Percentiles rank a stretch among this genome's conserved stretches.
Conservation (phyloP, 2,888 invertebrate species). For the Melanostoma mellinum region DNA sequence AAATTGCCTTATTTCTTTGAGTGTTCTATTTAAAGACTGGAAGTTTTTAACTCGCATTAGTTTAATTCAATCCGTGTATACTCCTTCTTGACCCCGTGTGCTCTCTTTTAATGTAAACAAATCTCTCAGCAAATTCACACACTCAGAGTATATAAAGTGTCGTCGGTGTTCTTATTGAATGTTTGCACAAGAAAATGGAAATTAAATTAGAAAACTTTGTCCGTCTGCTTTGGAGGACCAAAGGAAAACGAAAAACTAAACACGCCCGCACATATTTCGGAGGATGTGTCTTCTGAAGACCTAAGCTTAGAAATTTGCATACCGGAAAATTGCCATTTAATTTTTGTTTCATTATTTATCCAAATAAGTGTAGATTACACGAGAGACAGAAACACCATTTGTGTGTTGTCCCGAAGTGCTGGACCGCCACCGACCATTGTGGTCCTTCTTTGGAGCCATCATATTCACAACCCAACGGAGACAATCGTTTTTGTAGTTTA, state of each 20-base stretch:
- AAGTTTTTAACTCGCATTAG: slow-evolving; percentile 23
- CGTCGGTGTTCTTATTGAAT: slow-evolving; percentile 26
- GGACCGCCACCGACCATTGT: neutral
- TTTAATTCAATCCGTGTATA: slow-evolving; percentile 13
- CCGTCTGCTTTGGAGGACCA: slow-evolving; percentile 31
- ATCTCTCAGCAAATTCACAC: neutral
- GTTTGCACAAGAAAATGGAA: slow-evolving; percentile 55
- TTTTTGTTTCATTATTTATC: slow-evolving; percentile 64
- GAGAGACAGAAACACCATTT: neutral
- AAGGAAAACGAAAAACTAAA: neutral
- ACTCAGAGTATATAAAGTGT: slow-evolving; percentile 11
- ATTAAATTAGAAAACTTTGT: slow-evolving; percentile 69
- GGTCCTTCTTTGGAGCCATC: neutral
- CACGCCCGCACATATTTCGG: neutral
- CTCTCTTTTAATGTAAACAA: slow-evolving; percentile 8
- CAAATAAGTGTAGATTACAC: slow-evolving; percentile 56
- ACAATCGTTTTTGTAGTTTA: slow-evolving; percentile 10
- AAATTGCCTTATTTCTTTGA: neutral
- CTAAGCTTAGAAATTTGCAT: slow-evolving; percentile 49
- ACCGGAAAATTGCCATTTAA: slow-evolving; percentile 62
- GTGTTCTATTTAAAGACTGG: neutral
- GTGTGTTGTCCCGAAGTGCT: neutral
- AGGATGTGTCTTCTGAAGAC: too few species aligned
- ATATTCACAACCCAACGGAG: neutral
- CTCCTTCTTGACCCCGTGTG: neutral